A percentile compares a stretch with the other conserved stretches of the same genome.
Conservation (phyloP, 2,113 vertebrate species). For the Larimichthys crocea region DNA sequence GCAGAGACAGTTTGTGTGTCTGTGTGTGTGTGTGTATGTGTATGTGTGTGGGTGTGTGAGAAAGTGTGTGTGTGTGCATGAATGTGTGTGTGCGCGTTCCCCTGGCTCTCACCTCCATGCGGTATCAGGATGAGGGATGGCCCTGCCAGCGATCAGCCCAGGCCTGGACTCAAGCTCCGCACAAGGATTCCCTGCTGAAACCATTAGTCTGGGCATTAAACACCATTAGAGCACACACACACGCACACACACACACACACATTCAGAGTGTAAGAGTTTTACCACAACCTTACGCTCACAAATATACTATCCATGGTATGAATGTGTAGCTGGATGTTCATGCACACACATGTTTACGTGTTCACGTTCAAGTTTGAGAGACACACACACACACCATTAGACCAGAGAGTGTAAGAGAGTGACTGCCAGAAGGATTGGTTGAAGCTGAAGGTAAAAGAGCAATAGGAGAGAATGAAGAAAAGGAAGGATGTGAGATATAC, state of each 20-base stretch:
- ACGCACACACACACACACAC: constrained; percentile 39
- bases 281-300: constrained; percentile 1
- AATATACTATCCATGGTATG: constrained; percentile 9
- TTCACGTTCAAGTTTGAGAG: not conserved
- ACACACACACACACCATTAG: constrained; percentile 32
- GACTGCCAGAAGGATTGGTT: constrained; percentile 48
- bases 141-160: constrained; percentile 80
- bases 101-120: constrained; percentile 76
- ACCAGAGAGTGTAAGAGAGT: constrained; percentile 29
- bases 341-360: not conserved
- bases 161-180: constrained; percentile 72
- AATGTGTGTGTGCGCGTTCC: constrained; percentile 57
- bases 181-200: constrained; percentile 82
- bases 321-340: not conserved
- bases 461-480: constrained; percentile 37
- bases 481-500: constrained; percentile 22
- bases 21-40: constrained; percentile 34
- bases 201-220: constrained; percentile 83
- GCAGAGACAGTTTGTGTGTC: constrained; percentile 23
- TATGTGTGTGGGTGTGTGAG: constrained; percentile 23
- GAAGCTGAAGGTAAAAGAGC: constrained; percentile 40
- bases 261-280: constrained; percentile 4
- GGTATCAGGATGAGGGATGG: constrained; percentile 81
- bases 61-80: constrained; percentile 31
- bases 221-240: constrained; percentile 73